phyloP scores from a whole-genome alignment of 1,140 invertebrate genomes.

The Lucilia cuprina region DNA sequence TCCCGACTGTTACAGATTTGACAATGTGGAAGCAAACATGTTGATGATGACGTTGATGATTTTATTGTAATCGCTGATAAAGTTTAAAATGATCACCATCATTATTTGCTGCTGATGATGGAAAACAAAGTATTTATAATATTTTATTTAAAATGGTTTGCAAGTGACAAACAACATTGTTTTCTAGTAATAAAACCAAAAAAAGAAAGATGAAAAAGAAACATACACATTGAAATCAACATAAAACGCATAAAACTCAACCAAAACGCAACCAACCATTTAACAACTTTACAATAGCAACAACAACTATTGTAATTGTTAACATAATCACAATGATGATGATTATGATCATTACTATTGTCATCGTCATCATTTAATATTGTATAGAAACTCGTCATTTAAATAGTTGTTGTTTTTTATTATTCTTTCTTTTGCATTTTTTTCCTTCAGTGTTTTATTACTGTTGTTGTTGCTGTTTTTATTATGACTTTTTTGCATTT shows the following conservation, averaged over 20 bases:
- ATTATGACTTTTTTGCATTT: not conserved
- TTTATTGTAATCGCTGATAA: too few species aligned
- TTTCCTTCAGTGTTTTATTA: not conserved
- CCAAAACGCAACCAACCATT: not conserved
- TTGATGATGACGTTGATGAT: too few species aligned
- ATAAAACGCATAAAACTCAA: not conserved
- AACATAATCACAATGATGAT: not conserved
- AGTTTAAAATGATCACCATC: too few species aligned
- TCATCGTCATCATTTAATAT: not conserved
- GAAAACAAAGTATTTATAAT: not conserved
- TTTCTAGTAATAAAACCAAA: not conserved
- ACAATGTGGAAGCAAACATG: too few species aligned
- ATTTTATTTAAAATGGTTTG: not conserved
- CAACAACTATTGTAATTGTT: not conserved
- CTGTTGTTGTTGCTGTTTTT: not conserved
- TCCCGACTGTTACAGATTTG: too few species aligned
- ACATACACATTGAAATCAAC: not conserved
- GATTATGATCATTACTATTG: not conserved
- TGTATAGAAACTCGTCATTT: not conserved
- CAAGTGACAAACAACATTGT: constrained; percentile 1
- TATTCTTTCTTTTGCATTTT: not conserved
- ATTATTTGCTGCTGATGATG: too few species aligned
- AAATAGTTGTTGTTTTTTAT: not conserved
- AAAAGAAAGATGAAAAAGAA: not conserved
- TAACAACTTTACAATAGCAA: not conserved